Conservation (phyloP, 2,888 invertebrate species). For the Phymatocera aterrima region DNA sequence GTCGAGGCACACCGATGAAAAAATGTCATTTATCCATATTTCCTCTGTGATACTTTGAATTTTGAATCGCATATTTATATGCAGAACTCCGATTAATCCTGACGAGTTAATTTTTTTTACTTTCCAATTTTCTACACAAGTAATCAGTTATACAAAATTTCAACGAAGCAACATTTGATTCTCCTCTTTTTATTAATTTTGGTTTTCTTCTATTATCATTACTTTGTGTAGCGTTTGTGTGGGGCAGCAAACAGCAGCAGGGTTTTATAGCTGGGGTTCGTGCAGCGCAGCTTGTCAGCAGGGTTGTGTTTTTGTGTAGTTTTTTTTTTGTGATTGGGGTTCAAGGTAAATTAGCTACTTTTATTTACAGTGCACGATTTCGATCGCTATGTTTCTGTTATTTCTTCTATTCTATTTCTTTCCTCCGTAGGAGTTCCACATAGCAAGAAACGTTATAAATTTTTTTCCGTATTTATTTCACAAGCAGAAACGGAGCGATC, state of each 20-base stretch:
- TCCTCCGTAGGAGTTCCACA: background rate
- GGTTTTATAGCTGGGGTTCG: conserved; percentile 72
- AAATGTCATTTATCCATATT: too few species aligned
- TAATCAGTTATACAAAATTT: too few species aligned
- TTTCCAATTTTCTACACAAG: background rate
- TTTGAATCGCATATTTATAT: too few species aligned
- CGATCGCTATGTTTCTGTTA: conserved; percentile 59
- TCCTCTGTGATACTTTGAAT: too few species aligned
- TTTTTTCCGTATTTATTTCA: background rate
- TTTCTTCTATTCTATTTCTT: background rate
- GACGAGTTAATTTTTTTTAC: background rate
- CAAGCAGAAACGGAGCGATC: conserved; percentile 13
- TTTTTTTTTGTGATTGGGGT: conserved; percentile 65
- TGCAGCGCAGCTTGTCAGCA: conserved; percentile 75
- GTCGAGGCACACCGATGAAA: conserved; percentile 33
- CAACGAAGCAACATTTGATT: conserved; percentile 10
- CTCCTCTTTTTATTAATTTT: conserved; percentile 34
- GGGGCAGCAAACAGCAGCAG: conserved; percentile 74
- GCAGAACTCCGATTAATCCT: too few species aligned
- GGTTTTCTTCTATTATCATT: background rate
- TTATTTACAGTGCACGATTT: conserved; percentile 61
- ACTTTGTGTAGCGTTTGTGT: conserved; percentile 67
- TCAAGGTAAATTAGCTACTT: conserved; percentile 61
- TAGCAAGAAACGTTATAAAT: background rate
- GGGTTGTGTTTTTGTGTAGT: conserved; percentile 56